These are phyloP conservation scores for Cynopterus brachyotis DNA, from an alignment of 2,113 vertebrate species.

Conservation along the genomic window DNA sequence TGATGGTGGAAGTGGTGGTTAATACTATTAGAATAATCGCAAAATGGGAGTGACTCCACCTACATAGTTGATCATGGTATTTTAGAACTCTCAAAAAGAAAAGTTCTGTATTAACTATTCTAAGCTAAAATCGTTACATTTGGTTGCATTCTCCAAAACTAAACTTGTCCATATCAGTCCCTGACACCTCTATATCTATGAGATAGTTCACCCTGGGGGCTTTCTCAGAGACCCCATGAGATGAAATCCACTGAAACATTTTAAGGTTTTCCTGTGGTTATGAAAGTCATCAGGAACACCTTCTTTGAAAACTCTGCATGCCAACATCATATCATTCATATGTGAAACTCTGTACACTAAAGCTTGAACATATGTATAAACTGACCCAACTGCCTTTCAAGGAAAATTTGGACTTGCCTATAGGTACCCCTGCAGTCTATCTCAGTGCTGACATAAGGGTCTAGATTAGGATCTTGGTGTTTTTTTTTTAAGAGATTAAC, in stretches of 20 bases:
- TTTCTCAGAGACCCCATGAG: conserved; percentile 6
- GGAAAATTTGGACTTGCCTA: not conserved
- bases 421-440: not conserved
- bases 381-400: not conserved
- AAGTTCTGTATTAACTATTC: not conserved
- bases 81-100: not conserved
- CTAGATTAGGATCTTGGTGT: not conserved
- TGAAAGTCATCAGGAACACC: not conserved
- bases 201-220: not conserved
- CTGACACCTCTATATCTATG: not conserved
- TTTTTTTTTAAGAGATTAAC: not conserved
- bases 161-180: not conserved
- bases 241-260: not conserved
- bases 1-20: not conserved
- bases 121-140: conserved; percentile 17
- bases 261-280: not conserved
- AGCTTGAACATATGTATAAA: not conserved
- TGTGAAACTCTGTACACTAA: not conserved
- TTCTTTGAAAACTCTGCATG: not conserved
- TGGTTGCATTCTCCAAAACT: not conserved
- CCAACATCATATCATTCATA: not conserved
- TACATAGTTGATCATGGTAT: not conserved
- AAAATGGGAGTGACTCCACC: not conserved
- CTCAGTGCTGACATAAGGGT: not conserved
- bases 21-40: not conserved